Base-by-base conservation (phyloP, 1,140 invertebrate species). In the Cydia strobilella region DNA sequence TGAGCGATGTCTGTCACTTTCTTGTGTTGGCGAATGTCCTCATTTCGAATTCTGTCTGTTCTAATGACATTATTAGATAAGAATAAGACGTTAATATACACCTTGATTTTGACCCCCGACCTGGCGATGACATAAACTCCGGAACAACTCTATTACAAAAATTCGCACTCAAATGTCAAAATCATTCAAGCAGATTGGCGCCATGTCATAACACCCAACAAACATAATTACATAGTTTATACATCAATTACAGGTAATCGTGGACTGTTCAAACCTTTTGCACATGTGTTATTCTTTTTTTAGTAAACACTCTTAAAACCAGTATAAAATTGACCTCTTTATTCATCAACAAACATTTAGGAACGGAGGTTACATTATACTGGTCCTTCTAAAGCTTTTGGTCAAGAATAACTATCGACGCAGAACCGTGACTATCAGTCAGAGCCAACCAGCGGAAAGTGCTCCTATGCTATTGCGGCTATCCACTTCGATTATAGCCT, bases 351-450 rank as follows among this genome's bases (percentile, higher is more conserved):
- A 51, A 51, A 6, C 6, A n/a, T 15, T 45, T 51, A 3, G 48
- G 15, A 18, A 18, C 7, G 15, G 6, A 51, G 15, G 48, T 51
- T 51, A 18, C n/a, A n/a, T 18, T 51, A 51, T 7, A 18, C 48
- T 51, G 39, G 31, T 15, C 45, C 35, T 31, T 15, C 54, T 15
- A 45, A 45, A 51, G 48, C n/a, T n/a, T n/a, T 51, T 51, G 48
- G 6, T 2, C 4, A n/a, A 18, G 48, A 51, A 51, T 51, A 15
- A 51, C 48, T 51, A 51, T 18, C 15, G 48, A 66, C 63, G 74
- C 39, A 78, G 82, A 79, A 23, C 31, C 86, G 79, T 85, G 78
- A 84, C 86, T 86, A 87, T 87, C 86, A 76, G 75, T 87, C 86
- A 76, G 75, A 74, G 54, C 75, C 84, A 80, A 10, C 72, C 74